Percentiles rank a stretch among this genome's conserved stretches.
phyloP scores from a whole-genome alignment of 2,113 vertebrate species.

The Ammodytes marinus region DNA sequence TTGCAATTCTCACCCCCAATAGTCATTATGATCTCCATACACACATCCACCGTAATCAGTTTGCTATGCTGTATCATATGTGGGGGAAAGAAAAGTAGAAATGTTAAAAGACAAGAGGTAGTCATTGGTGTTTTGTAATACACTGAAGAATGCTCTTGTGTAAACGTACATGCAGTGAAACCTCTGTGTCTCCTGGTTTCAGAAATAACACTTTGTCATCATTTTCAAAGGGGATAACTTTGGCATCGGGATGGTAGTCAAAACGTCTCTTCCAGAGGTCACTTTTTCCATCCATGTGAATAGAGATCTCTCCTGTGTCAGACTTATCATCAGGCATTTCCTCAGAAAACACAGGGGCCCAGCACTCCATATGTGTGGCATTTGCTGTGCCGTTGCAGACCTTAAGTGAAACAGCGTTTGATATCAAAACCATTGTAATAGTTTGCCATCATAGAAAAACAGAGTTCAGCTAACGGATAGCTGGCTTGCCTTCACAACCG shows the following conservation, averaged over 20 bases:
- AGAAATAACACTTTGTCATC: conserved; percentile 78
- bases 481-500: not conserved
- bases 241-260: conserved; percentile 83
- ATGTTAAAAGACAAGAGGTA: not conserved
- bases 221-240: conserved; percentile 76
- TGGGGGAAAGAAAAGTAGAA: conserved; percentile 2
- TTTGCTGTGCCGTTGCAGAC: conserved; percentile 78
- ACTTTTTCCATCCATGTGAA: conserved; percentile 84
- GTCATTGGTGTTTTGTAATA: not conserved
- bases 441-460: not conserved
- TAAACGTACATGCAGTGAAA: conserved; percentile 89
- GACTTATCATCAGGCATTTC: conserved; percentile 71
- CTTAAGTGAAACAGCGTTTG: conserved; percentile 53
- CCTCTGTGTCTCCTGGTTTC: conserved; percentile 84
- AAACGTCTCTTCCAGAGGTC: conserved; percentile 77
- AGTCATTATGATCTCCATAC: conserved; percentile 90
- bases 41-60: conserved; percentile 83
- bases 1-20: conserved; percentile 87
- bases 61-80: conserved; percentile 85
- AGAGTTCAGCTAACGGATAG: not conserved
- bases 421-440: not conserved
- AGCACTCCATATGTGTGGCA: conserved; percentile 84
- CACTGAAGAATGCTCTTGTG: not conserved
- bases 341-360: conserved; percentile 79
- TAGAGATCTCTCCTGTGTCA: conserved; percentile 83